Conservation (phyloP, 2,888 invertebrate species). For the Chrysina gloriosa region DNA sequence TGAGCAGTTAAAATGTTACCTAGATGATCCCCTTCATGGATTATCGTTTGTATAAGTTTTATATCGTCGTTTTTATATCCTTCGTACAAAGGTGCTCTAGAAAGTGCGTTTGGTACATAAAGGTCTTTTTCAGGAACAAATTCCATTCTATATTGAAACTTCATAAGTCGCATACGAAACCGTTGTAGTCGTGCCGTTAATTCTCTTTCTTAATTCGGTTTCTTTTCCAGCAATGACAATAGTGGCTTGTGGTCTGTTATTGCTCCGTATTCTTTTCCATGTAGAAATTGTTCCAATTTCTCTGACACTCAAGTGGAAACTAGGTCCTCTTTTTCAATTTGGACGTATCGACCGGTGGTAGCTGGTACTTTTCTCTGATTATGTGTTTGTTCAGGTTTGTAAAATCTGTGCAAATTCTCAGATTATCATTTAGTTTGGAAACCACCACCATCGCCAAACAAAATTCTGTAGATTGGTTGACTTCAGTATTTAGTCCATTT, state of each 20-base stretch:
- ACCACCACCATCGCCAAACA: conserved; percentile 58
- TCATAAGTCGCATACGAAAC: neutral
- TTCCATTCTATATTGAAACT: too few species aligned
- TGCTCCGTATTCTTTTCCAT: neutral
- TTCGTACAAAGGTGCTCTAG: too few species aligned
- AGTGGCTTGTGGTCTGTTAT: neutral
- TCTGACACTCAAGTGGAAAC: neutral
- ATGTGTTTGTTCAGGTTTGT: conserved; percentile 3
- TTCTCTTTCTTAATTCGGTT: neutral
- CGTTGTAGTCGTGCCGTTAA: neutral
- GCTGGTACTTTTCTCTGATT: neutral
- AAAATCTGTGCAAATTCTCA: conserved; percentile 49
- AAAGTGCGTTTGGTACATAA: too few species aligned
- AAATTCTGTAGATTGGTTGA: too few species aligned
- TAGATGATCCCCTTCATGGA: too few species aligned
- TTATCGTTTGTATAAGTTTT: too few species aligned
- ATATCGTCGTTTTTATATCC: too few species aligned
- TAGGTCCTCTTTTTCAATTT: conserved; percentile 4
- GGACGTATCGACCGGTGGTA: conserved; percentile 1
- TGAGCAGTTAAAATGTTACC: too few species aligned
- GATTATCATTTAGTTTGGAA: conserved; percentile 37
- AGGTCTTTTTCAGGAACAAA: too few species aligned
- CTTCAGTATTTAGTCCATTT: too few species aligned
- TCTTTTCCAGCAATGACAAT: neutral
- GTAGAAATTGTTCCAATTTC: neutral